A percentile compares a stretch with the other conserved stretches of the same genome.
Evolutionary conservation across 2,888 invertebrate genomes (phyloP).

Genomic region (Cataglyphis altisquamis): DNA sequence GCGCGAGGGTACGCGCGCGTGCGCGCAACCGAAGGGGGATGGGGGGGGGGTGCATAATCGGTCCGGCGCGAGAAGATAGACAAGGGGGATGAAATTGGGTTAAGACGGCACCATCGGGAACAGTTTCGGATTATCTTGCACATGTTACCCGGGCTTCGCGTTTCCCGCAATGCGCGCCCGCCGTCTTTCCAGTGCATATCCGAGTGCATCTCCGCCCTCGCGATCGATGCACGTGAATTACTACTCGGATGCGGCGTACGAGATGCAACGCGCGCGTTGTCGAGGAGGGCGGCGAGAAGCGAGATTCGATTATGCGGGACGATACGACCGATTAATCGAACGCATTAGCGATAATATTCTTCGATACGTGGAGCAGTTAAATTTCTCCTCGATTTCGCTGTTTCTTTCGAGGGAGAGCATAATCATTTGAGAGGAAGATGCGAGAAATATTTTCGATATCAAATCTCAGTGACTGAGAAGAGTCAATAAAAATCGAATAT

Average conservation of each 20-base stretch:
- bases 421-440: background rate
- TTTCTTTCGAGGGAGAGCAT: background rate
- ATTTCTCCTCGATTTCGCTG: background rate
- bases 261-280: slow-evolving; percentile 12
- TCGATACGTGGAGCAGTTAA: background rate
- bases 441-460: background rate
- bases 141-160: slow-evolving; percentile 70
- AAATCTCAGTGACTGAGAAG: background rate
- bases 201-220: slow-evolving; percentile 57
- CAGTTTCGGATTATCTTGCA: slow-evolving; percentile 81
- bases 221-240: slow-evolving; percentile 69
- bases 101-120: slow-evolving; percentile 82
- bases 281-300: background rate
- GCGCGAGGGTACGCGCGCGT: slow-evolving; percentile 4
- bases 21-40: slow-evolving; percentile 42
- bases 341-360: slow-evolving; percentile 24
- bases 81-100: slow-evolving; percentile 80
- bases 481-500: background rate
- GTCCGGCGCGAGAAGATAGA: slow-evolving; percentile 74
- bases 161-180: slow-evolving; percentile 51
- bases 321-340: slow-evolving; percentile 42
- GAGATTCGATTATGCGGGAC: slow-evolving; percentile 42
- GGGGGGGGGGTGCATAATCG: slow-evolving; percentile 74
- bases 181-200: slow-evolving; percentile 36
- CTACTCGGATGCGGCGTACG: slow-evolving; percentile 40